Conservation (phyloP, 2,113 vertebrate species). For the Peromyscus polionotus region DNA sequence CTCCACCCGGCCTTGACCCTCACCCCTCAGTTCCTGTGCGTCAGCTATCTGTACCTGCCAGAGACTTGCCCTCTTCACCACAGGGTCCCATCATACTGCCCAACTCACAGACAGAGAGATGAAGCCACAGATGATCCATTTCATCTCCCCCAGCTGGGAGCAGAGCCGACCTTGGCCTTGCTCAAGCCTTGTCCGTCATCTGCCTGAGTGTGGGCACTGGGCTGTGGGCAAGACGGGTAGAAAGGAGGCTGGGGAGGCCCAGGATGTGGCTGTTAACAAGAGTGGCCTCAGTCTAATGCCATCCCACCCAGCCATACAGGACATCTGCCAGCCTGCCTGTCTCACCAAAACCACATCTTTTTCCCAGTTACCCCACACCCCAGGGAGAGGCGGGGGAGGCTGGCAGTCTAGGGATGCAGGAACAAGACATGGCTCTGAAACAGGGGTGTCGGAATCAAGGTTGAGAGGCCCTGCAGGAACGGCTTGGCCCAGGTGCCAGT, state of each 20-base stretch:
- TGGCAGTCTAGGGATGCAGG: not conserved
- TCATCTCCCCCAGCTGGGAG: not conserved
- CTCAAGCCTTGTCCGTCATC: not conserved
- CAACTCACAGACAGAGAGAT: not conserved
- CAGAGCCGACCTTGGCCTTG: not conserved
- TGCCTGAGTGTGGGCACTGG: not conserved
- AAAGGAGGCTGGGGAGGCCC: not conserved
- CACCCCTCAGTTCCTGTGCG: not conserved
- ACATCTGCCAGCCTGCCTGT: not conserved
- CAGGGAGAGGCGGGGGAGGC: not conserved
- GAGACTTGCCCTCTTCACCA: not conserved
- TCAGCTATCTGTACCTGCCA: not conserved
- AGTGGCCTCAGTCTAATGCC: not conserved
- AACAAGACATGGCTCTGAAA: not conserved
- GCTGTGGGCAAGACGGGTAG: not conserved
- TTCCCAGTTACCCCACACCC: not conserved
- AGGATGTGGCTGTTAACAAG: constrained; percentile 22
- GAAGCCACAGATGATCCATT: not conserved
- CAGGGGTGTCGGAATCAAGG: not conserved
- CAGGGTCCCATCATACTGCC: no score
- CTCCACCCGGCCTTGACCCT: not conserved
- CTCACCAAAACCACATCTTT: not conserved
- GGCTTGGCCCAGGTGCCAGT: not conserved
- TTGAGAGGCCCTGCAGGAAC: not conserved
- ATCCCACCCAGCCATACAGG: not conserved